Percentiles rank a stretch among this genome's conserved stretches.
These are phyloP conservation scores for Clarias batrachus DNA, from an alignment of 2,113 vertebrate species.

Conservation along the genomic window DNA sequence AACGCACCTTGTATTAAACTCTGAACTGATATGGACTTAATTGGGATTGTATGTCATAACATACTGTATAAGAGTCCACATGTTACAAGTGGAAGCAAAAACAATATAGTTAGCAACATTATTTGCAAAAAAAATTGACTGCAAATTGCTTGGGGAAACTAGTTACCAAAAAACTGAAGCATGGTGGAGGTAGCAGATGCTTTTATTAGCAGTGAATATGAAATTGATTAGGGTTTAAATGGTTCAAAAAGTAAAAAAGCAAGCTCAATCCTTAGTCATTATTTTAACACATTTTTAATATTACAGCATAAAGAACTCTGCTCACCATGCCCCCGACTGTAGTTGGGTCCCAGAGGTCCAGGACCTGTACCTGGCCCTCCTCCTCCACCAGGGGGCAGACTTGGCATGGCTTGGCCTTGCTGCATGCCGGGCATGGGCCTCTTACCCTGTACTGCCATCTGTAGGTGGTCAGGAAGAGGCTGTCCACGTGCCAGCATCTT, in stretches of 20 bases:
- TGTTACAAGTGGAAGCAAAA: too few relatives aligned
- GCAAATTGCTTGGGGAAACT: not conserved
- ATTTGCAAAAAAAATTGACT: not conserved
- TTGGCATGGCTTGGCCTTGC: conserved; percentile 84
- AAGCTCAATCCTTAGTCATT: not conserved
- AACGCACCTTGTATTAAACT: not conserved
- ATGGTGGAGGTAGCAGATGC: not conserved
- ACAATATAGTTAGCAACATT: not conserved
- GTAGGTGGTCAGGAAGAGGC: conserved; percentile 88
- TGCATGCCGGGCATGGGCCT: conserved; percentile 89
- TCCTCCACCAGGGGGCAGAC: conserved; percentile 80
- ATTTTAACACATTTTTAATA: not conserved
- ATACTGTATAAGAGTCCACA: not conserved
- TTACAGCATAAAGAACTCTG: not conserved
- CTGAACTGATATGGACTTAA: not conserved
- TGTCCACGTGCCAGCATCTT: conserved; percentile 93
- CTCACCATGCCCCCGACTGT: conserved; percentile 85
- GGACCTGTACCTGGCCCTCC: conserved; percentile 76
- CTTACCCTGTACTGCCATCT: conserved; percentile 95
- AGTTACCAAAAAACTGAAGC: not conserved
- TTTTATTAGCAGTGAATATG: not conserved
- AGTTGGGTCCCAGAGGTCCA: conserved; percentile 81
- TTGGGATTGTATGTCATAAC: not conserved
- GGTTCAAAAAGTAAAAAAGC: not conserved
- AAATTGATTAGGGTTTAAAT: not conserved